Conservation (phyloP, 2,797 vertebrate species). For the Sebastes minor region DNA sequence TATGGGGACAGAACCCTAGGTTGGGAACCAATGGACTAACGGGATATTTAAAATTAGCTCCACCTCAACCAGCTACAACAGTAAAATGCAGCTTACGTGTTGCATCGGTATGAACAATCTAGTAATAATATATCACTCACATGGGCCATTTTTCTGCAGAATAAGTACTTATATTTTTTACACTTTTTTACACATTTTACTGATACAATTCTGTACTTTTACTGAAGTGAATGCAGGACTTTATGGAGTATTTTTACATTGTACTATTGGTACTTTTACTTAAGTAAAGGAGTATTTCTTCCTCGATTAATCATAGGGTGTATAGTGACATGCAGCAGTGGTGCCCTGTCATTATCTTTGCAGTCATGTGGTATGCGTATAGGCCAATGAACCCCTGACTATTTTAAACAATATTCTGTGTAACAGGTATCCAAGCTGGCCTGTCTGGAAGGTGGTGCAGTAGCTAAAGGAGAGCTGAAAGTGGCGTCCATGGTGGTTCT, state of each 20-base stretch:
- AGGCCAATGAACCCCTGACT: background rate
- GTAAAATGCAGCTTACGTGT: background rate
- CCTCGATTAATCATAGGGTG: background rate
- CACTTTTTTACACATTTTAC: background rate
- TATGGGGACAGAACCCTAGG: rapidly evolving
- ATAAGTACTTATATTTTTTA: no score
- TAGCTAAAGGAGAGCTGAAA: conserved; percentile 69
- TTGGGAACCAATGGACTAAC: background rate
- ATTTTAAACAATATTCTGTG: background rate
- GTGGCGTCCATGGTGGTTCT: conserved; percentile 75
- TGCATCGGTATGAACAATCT: background rate
- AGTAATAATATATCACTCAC: background rate
- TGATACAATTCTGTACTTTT: background rate
- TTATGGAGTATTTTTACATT: no score
- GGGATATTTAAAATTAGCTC: background rate
- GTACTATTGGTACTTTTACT: background rate
- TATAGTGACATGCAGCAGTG: background rate
- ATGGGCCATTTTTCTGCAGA: background rate
- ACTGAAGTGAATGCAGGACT: background rate
- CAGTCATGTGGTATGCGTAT: background rate
- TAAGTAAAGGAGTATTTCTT: background rate
- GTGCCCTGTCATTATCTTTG: background rate
- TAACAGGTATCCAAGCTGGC: conserved; percentile 72
- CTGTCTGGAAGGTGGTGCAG: conserved; percentile 69
- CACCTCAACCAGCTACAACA: background rate